Base-by-base conservation (phyloP, 2,797 vertebrate species). In the Anolis apletophallus region DNA sequence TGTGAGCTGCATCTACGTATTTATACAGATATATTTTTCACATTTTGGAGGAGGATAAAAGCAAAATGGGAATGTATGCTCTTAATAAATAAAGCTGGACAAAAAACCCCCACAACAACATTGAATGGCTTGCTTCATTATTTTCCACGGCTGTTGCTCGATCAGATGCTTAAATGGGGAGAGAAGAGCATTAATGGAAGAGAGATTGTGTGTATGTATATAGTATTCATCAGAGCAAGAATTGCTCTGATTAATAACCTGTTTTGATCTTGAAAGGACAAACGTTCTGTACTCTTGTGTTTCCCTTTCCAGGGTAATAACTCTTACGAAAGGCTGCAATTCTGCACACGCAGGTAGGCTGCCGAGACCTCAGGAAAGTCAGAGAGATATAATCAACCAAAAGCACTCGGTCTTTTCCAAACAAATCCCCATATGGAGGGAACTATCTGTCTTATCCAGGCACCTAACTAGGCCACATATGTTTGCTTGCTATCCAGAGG, bases 401-500 rank as follows among this genome's bases (percentile, higher is more conserved):
- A 84, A 92, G 88, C 85, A 90, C 81, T 67, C 73, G 23, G 16
- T 89, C 55, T 77, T 86, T 91, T 82, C 68, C 5, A 1, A 2
- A 21, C 40, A 88, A 64, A 75, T 9, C 9, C 78, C n/a, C 50
- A 76, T 85, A 80, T 67, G 14, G 40, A 54, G 26, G 52, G 64
- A 74, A 34, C 5, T 79, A 10, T 71, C 36, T 69, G 61, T 72
- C 87, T 77, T n/a, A 77, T 68, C 64, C 79, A 83, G 2, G 54
- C 13, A 0, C 50, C 64, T 85, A 26, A 40, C 26, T 83, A 85
- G 78, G 5, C 85, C 84, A 26, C 78, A 90, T 83, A 4, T 76
- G 86, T 84, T 85, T 85, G 77, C 88, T 85, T 86, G 40, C 85
- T 92, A 64, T 52, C 94, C 64, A 36, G 80, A 91, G 91, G 82